Evolutionary conservation across 2,113 vertebrate genomes (phyloP), one percentile per base, ranked within the genome.

Genomic region (Centropus bengalensis): DNA sequence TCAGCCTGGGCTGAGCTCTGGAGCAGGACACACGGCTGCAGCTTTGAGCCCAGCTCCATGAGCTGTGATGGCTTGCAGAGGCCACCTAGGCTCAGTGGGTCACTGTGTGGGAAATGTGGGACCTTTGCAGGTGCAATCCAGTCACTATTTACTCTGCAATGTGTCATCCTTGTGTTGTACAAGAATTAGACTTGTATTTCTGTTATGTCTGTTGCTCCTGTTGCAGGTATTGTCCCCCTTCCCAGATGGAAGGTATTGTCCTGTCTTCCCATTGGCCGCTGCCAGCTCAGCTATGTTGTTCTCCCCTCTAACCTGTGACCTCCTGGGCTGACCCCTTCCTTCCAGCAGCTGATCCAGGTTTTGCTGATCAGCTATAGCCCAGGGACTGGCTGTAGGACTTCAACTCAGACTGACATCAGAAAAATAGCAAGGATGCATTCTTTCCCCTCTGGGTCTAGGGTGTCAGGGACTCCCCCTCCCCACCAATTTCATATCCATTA

Each of bases 401-500:
- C 44, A 51, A 82, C 89, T 82, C 71, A 86, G 73, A 6, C 84
- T 85, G 40, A 71, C 42, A 69, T 79, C 56, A 86, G 84, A 66
- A 82, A 91, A 93, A 47, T n/a, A 77, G 60, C 76, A 70, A 70
- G 82, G 60, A 92, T 96, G 68, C 75, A 60, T 91, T 84, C 90
- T 58, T 93, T 80, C 71, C 86, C 84, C 51, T 60, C 86, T 64
- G 76, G 59, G 54, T 71, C 58, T 91, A 62, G 62, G 36, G 49
- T 91, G 42, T 74, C 54, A 78, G 33, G 59, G 70, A n/a, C 79
- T 66, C 55, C 93, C 73, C 64, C 73, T 68, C 86, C 86, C 33
- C 83, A 77, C 68, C 51, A 68, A 33, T 64, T 40, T 22, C 32
- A 20, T 62, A 60, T 96, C 97, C 97, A 97, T 97, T 97, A 97